Percentiles rank a stretch among this genome's conserved stretches.
Evolutionary conservation across 2,888 invertebrate genomes (phyloP).

Genomic region (Achlya flavicornis): DNA sequence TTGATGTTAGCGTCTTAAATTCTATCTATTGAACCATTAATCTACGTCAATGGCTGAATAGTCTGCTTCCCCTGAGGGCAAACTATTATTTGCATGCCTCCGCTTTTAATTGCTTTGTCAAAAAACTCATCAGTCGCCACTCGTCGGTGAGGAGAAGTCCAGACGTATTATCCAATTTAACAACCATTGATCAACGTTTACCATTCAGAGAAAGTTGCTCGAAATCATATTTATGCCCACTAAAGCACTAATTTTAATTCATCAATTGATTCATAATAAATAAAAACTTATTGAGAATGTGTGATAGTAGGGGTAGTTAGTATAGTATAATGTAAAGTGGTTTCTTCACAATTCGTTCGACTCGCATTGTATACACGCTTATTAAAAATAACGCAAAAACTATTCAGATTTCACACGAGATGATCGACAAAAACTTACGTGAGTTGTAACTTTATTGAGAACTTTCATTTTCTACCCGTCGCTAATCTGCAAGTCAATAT

Average conservation of each 20-base stretch:
- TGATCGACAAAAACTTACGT: slow-evolving; percentile 67
- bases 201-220: slow-evolving; percentile 54
- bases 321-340: background rate
- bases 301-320: too few species aligned
- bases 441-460: slow-evolving; percentile 57
- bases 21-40: background rate
- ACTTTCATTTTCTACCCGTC: slow-evolving; percentile 72
- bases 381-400: slow-evolving; percentile 22
- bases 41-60: slow-evolving; percentile 11
- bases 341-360: slow-evolving; percentile 24
- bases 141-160: slow-evolving; percentile 29
- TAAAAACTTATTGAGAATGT: background rate
- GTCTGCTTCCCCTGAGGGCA: slow-evolving; percentile 15
- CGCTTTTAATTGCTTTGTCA: slow-evolving; percentile 66
- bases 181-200: slow-evolving; percentile 57
- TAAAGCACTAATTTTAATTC: slow-evolving; percentile 5
- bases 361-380: slow-evolving; percentile 22
- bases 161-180: slow-evolving; percentile 57
- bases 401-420: slow-evolving; percentile 66
- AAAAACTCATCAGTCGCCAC: slow-evolving; percentile 52
- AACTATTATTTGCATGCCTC: slow-evolving; percentile 39
- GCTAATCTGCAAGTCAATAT: slow-evolving; percentile 54
- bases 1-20: background rate
- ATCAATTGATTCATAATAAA: background rate
- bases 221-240: slow-evolving; percentile 28